These are phyloP conservation scores for Narcine bancroftii DNA, from an alignment of 2,113 vertebrate species.

Conservation along the genomic window DNA sequence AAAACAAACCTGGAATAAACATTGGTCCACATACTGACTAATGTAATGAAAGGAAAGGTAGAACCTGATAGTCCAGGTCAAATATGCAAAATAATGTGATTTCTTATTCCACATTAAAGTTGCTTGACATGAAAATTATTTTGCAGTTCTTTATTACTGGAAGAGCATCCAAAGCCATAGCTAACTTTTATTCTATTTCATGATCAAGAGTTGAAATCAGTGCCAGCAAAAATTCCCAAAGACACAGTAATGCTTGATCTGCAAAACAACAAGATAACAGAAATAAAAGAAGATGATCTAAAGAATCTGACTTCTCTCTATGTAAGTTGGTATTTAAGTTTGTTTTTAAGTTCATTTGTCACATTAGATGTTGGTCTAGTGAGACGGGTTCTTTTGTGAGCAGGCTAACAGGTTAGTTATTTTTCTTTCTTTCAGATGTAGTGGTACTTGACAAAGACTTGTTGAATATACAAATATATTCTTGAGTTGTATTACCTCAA, in stretches of 20 bases:
- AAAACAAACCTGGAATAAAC: background rate
- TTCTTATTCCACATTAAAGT: background rate
- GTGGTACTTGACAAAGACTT: background rate
- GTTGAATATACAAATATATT: background rate
- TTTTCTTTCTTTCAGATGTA: slow-evolving; percentile 6
- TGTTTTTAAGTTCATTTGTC: too few species aligned
- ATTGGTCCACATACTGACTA: background rate
- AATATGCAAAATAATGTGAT: background rate
- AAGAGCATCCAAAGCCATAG: background rate
- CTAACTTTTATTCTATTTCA: slow-evolving; percentile 38
- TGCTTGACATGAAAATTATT: background rate
- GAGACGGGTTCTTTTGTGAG: too few species aligned
- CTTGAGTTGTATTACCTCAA: background rate
- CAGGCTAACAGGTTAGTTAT: too few species aligned
- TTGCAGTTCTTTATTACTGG: background rate
- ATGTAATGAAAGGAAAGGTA: background rate
- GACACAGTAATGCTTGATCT: slow-evolving; percentile 87
- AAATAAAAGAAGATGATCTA: slow-evolving; percentile 90
- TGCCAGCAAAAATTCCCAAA: slow-evolving; percentile 79
- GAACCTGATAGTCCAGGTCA: background rate
- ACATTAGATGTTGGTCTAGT: too few species aligned
- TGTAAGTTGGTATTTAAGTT: slow-evolving; percentile 69
- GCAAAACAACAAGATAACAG: slow-evolving; percentile 94
- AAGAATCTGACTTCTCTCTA: slow-evolving; percentile 74
- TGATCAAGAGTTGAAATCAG: slow-evolving; percentile 69